phyloP scores from a whole-genome alignment of 2,888 invertebrate genomes.

The Athripsodes cinereus region DNA sequence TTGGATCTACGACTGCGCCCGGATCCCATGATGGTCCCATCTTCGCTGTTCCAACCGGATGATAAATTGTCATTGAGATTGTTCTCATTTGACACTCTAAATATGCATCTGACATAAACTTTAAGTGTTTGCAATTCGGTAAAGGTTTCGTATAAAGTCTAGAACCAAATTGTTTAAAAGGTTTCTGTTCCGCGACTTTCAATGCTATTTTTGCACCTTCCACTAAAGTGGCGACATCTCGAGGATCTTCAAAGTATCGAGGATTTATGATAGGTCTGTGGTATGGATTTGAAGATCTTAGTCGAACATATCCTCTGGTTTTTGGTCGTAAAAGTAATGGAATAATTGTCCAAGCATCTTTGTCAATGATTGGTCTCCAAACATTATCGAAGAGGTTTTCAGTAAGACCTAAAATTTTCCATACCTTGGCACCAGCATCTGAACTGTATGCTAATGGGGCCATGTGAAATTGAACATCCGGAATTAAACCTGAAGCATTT shows the following conservation, averaged over 20 bases:
- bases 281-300: slow-evolving; percentile 77
- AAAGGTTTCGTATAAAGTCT: slow-evolving; percentile 67
- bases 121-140: slow-evolving; percentile 69
- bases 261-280: slow-evolving; percentile 86
- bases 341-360: slow-evolving; percentile 78
- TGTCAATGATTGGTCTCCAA: slow-evolving; percentile 72
- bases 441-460: slow-evolving; percentile 84
- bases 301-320: slow-evolving; percentile 69
- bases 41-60: slow-evolving; percentile 82
- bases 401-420: slow-evolving; percentile 72
- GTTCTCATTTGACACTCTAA: slow-evolving; percentile 83
- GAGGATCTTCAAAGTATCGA: slow-evolving; percentile 81
- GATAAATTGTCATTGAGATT: slow-evolving; percentile 86
- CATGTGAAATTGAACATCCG: slow-evolving; percentile 90
- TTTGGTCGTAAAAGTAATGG: slow-evolving; percentile 75
- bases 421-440: slow-evolving; percentile 67
- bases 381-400: slow-evolving; percentile 75
- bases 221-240: slow-evolving; percentile 72
- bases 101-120: slow-evolving; percentile 73
- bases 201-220: slow-evolving; percentile 77
- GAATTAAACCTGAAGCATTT: slow-evolving; percentile 70
- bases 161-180: slow-evolving; percentile 76
- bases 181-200: slow-evolving; percentile 64
- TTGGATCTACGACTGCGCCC: slow-evolving; percentile 76
- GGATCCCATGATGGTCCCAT: slow-evolving; percentile 79